These are phyloP conservation scores for Helogale parvula DNA, from an alignment of 2,113 vertebrate species.

Conservation along the genomic window DNA sequence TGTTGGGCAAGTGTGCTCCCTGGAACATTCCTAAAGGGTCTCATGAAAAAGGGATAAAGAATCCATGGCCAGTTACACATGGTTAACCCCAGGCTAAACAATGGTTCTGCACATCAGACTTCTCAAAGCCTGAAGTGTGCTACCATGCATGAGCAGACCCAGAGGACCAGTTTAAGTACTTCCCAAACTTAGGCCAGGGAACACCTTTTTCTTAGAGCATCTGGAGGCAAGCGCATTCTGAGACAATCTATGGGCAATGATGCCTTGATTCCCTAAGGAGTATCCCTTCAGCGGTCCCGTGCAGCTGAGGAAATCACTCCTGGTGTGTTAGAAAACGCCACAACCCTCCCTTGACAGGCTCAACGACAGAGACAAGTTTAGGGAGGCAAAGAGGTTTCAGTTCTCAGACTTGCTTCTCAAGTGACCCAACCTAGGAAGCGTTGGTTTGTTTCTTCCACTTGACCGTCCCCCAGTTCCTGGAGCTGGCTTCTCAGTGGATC, in stretches of 20 bases:
- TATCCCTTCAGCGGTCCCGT: not conserved
- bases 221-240: not conserved
- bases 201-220: not conserved
- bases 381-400: not conserved
- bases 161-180: fast-evolving
- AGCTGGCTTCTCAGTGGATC: not conserved
- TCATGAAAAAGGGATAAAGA: not conserved
- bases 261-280: not conserved
- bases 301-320: not conserved
- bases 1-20: not conserved
- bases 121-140: not conserved
- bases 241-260: not conserved
- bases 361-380: not conserved
- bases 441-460: not conserved
- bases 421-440: not conserved
- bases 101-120: not conserved
- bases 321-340: not conserved
- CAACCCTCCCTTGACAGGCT: not conserved
- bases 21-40: not conserved
- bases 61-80: fast-evolving
- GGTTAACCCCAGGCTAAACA: not conserved
- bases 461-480: not conserved
- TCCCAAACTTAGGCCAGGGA: not conserved
- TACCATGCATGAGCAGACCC: fast-evolving
- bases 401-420: not conserved